Base-by-base conservation (phyloP, 2,113 vertebrate species). In the Cariama cristata region DNA sequence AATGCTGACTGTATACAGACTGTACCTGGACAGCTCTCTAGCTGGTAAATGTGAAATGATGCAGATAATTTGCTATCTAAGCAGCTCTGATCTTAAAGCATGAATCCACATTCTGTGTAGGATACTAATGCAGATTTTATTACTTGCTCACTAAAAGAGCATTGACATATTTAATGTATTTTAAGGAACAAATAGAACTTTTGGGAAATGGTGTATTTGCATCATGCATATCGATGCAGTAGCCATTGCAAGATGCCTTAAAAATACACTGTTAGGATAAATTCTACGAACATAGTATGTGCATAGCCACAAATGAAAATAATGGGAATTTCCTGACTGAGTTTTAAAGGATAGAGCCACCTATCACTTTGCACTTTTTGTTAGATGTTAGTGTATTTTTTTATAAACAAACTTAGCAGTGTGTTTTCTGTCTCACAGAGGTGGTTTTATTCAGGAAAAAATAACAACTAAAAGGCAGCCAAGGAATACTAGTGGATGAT, bases 31-130 rank as follows among this genome's bases (percentile, higher is more conserved):
- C 93, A 94, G 72, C 33, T 86, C 69, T 97, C 88, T 90, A 95
- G 93, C 69, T 94, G 75, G 79, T 95, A 38, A 88, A 72, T 88
- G 93, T 96, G 96, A 97, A 97, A 85, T 96, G 94, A 95, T 96
- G 82, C 86, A 96, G 64, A 88, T 97, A 97, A 98, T 97, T 97
- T 98, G 96, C 72, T 97, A 35, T 91, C 89, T 88, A 96, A 97
- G 87, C 85, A 82, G 82, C 77, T 98, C 96, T 87, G 91, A 95
- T 88, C 95, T 96, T 97, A 95, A 96, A 97, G 91, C 68, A 69
- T 90, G 89, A 94, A 88, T 97, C 98, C 69, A 63, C 47, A 74
- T 92, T 94, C 82, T 96, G 86, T 77, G 42, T 94, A 47, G 91
- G 90, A 59, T 82, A 35, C 60, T 97, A 96, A 92, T 93, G 95